Base-by-base conservation (phyloP, 2,113 vertebrate genomes). In the Ophthalmolycus amberensis region DNA sequence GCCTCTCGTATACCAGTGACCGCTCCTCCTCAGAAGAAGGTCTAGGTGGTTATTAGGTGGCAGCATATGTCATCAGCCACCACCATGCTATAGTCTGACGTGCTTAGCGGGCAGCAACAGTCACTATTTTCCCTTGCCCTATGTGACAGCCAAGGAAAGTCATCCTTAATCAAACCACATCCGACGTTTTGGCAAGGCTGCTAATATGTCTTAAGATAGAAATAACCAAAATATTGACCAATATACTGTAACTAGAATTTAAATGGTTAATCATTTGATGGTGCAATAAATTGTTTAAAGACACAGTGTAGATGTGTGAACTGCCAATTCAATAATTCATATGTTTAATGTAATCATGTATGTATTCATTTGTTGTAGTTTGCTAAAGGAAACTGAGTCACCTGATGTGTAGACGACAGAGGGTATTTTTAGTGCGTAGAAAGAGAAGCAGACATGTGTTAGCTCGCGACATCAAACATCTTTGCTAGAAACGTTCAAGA, bases 21-120 rank as follows among this genome's bases (percentile, higher is more conserved):
- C 0, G 5, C 15, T 34, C 25, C 32, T 66, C 52, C 42, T 44
- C 34, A 40, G 46, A 46, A 48, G 65, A 46, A 29, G 20, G 6
- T 67, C 48, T 40, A 50, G 32, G 40, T 81, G 60, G 8, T 78
- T 72, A 75, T 84, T 75, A 78, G 20, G 29, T 34, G 65, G 34
- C 37, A 58, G 65, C 46, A 65, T 29, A 83, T 75, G 65, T 60
- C 66, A 64, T 79, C 40, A 65, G 9, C 42, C 34, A 25, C 75
- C 38, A 42, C 25, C 46, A 46, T 77, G 38, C 60, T 16, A 2
- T 5, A 18, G 32, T 73, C 15, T 71, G 44, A 82, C 4, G 4
- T 50, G 5, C 46, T 67, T 59, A 72, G 58, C 7, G 68, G 56
- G 6, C 0, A 2, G 73, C 71, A 48, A 48, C 10, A 71, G 11